Conservation (phyloP, 2,888 invertebrate species). For the Notocelia uddmanniana region DNA sequence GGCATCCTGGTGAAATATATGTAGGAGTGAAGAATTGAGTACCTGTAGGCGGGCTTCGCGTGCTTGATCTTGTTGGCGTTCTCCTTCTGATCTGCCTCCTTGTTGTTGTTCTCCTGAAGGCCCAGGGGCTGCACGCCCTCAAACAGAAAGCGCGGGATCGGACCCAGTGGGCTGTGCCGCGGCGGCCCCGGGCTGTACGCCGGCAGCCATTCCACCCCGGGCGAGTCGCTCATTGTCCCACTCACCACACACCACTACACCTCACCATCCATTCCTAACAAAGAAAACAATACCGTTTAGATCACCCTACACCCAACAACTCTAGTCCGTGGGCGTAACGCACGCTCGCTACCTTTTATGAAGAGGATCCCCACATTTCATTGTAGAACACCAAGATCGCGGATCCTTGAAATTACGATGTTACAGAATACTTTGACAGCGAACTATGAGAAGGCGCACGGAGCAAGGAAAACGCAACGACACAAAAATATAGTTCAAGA, state of each 20-base stretch:
- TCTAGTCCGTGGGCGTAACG: conserved; percentile 66
- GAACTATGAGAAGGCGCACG: conserved; percentile 55
- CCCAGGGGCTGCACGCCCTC: conserved; percentile 79
- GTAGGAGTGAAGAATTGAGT: not conserved
- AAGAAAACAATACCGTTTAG: conserved; percentile 56
- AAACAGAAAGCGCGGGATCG: conserved; percentile 80
- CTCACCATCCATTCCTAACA: conserved; percentile 51
- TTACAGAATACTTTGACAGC: conserved; percentile 65
- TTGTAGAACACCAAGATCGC: conserved; percentile 72
- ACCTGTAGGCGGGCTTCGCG: conserved; percentile 87
- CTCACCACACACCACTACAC: conserved; percentile 62
- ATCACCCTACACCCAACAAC: conserved; percentile 57
- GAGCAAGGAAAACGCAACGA: conserved; percentile 59
- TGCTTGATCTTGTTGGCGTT: conserved; percentile 82
- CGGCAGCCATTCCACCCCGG: conserved; percentile 85
- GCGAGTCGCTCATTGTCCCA: conserved; percentile 83
- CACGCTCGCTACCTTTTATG: conserved; percentile 76
- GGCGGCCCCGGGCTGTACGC: conserved; percentile 82
- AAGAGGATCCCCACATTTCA: conserved; percentile 73
- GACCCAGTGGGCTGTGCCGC: conserved; percentile 81
- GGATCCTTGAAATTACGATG: conserved; percentile 74
- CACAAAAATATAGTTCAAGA: conserved; percentile 60
- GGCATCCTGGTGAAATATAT: not conserved
- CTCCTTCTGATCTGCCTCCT: conserved; percentile 77
- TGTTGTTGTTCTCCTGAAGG: conserved; percentile 80